phyloP scores from a whole-genome alignment of 2,797 vertebrate genomes.

The Hafferia zeledoni region DNA sequence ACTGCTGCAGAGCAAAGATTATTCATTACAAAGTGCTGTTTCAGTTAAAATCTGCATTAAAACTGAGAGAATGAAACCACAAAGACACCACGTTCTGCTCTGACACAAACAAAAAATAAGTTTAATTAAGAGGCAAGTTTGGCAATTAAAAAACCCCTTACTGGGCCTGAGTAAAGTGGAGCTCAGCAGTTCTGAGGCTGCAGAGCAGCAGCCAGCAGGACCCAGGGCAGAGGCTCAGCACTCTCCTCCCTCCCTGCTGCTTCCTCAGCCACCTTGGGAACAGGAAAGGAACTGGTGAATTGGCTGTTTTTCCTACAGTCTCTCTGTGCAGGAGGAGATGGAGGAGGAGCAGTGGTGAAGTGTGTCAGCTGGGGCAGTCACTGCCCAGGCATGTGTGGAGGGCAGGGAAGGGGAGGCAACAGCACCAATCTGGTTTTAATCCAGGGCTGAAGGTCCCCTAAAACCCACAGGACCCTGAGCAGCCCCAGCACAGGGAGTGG shows the following conservation, averaged over 20 bases:
- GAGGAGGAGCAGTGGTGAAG: neutral
- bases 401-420: neutral
- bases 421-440: neutral
- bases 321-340: neutral
- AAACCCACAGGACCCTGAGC: neutral
- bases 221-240: neutral
- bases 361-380: neutral
- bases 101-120: neutral
- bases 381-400: neutral
- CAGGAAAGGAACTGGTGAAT: neutral
- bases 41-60: neutral
- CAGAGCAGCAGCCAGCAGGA: constrained; percentile 1
- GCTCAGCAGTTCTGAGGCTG: constrained; percentile 44
- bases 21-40: neutral
- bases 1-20: neutral
- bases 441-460: neutral
- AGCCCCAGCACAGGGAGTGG: neutral
- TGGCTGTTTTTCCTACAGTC: neutral
- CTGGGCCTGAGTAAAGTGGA: neutral
- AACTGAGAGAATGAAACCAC: neutral
- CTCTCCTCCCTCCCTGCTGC: constrained; percentile 2
- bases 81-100: neutral
- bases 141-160: neutral
- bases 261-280: neutral
- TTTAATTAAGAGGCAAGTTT: neutral